Conservation (phyloP, 2,888 invertebrate species). For the Pasiphila rectangulata region DNA sequence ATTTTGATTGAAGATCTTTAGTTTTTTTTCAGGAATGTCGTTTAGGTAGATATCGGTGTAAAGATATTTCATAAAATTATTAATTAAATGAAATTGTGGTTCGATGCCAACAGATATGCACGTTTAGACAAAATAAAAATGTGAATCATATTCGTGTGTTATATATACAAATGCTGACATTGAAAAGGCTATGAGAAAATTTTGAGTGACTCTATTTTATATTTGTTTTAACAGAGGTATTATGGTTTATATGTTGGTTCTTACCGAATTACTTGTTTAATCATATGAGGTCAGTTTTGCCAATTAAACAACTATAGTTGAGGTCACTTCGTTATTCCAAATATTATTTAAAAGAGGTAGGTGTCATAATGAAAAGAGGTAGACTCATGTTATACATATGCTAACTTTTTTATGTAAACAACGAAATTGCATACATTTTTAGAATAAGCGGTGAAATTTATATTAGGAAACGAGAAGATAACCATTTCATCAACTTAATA, state of each 20-base stretch:
- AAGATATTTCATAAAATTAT: too few species aligned
- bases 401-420: too few species aligned
- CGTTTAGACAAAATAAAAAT: neutral
- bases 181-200: slow-evolving; percentile 7
- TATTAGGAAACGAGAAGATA: too few species aligned
- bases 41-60: too few species aligned
- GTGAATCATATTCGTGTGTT: neutral
- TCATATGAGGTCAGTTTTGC: slow-evolving; percentile 25
- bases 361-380: slow-evolving; percentile 27
- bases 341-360: slow-evolving; percentile 29
- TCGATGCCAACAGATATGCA: too few species aligned
- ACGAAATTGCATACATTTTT: too few species aligned
- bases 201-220: slow-evolving; percentile 16
- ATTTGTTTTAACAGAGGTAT: slow-evolving; percentile 27
- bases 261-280: slow-evolving; percentile 22
- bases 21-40: too few species aligned
- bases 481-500: too few species aligned
- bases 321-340: slow-evolving; percentile 29
- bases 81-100: too few species aligned
- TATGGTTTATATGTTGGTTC: slow-evolving; percentile 30
- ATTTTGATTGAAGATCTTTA: too few species aligned
- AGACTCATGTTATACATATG: slow-evolving; percentile 19
- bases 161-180: slow-evolving; percentile 4
- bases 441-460: too few species aligned
- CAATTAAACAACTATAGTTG: slow-evolving; percentile 27